Evolutionary conservation across 2,888 invertebrate species (phyloP), one percentile per base, ranked within the genome.

Genomic region (Leptopilina syphax): DNA sequence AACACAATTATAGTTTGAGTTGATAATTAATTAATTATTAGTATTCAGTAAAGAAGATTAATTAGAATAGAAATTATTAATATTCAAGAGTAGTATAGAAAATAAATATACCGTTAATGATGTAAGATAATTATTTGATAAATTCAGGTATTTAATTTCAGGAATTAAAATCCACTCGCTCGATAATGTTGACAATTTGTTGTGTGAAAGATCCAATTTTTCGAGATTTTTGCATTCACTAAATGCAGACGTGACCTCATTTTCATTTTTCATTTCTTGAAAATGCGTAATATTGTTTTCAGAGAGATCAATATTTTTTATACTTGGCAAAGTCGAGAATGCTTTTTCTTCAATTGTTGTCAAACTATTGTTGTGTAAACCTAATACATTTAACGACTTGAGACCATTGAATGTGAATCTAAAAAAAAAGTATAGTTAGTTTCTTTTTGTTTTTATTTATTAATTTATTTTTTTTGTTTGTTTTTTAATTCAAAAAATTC

Each of bases 41-140:
- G 4, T 34, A 2, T 34, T 18, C 18, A 18, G 18, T 18, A 18
- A 18, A 34, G 34, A 34, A 34, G 2, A 34, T 34, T 34, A 34
- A 34, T 34, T 34, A 34, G 34, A 34, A 47, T 47, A 47, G 47
- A 47, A 47, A 47, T 9, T 7, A 47, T 18, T 18, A 18, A 18
- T 47, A 9, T 27, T 27, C 27, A 27, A 27, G 50, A 50, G 10
- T 10, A 50, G 10, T 50, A 18, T 18, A 2, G 8, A 70, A 92
- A 8, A 8, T 44, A 0, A 44, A 44, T 7, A 91, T 90, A 95
- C 95, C 90, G 93, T 92, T 82, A 95, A 86, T 65, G 86, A 82
- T 57, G 91, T 86, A 73, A 97, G 94, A 13, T 93, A 91, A 87
- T 96, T 96, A 87, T 94, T 93, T 80, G 94, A 95, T 34, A 97